A percentile compares a stretch with the other conserved stretches of the same genome.
Conservation (phyloP, 2,888 invertebrate species). For the Protodeltote pygarga region DNA sequence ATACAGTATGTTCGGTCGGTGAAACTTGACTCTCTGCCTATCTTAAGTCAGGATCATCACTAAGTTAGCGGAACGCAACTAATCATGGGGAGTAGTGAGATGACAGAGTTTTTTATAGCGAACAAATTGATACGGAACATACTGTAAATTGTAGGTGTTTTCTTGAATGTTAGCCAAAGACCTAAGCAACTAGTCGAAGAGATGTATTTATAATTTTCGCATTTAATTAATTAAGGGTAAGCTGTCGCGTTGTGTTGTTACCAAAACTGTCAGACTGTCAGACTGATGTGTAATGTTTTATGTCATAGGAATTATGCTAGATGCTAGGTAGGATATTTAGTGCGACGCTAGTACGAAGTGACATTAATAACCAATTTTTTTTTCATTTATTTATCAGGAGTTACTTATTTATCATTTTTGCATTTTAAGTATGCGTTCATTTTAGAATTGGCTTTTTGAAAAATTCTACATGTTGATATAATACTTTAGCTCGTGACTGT, state of each 20-base stretch:
- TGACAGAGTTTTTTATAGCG: no score
- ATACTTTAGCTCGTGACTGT: no score
- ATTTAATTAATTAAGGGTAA: slow-evolving; percentile 59
- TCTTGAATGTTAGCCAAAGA: slow-evolving; percentile 79
- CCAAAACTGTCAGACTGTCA: slow-evolving; percentile 65
- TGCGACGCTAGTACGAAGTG: not conserved
- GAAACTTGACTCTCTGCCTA: no score
- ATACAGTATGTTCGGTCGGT: slow-evolving; percentile 22
- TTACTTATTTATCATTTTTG: no score
- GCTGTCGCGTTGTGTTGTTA: slow-evolving; percentile 66
- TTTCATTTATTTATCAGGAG: no score
- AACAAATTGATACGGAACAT: no score
- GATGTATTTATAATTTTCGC: slow-evolving; percentile 69
- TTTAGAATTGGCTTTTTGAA: no score
- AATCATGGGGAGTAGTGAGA: no score
- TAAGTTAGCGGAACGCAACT: no score
- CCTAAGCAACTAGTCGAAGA: slow-evolving; percentile 77
- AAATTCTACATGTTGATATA: no score
- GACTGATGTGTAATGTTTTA: slow-evolving; percentile 53
- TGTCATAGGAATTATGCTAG: slow-evolving; percentile 44
- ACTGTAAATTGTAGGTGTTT: slow-evolving; percentile 44
- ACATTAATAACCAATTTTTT: no score
- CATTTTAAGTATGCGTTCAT: not conserved
- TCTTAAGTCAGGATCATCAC: no score
- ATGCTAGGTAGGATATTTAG: slow-evolving; percentile 37